Evolutionary conservation across 2,797 vertebrate genomes (phyloP).

Genomic region (Alcedo quadribrachys): DNA sequence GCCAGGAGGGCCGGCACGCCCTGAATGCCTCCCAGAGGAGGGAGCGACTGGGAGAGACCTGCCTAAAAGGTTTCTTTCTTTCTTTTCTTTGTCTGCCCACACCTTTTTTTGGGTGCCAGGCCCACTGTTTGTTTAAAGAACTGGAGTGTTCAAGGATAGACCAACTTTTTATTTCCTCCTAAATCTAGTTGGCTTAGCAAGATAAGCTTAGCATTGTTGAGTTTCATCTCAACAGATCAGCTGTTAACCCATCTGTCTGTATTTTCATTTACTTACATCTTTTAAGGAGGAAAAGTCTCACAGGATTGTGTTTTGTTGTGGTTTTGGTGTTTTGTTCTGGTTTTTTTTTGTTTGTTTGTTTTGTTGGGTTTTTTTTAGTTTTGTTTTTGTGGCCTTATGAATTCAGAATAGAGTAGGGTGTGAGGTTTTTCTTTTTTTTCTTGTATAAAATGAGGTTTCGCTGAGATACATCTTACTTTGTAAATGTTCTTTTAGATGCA

Average conservation of each 20-base stretch:
- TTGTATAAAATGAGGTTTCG: neutral
- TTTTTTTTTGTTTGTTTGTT: too few species aligned
- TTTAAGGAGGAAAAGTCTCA: neutral
- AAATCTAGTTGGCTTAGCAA: neutral
- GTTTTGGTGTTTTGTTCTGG: too few species aligned
- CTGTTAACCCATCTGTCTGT: neutral
- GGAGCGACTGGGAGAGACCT: slow-evolving; percentile 84
- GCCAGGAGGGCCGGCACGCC: slow-evolving; percentile 68
- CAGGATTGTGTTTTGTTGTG: neutral
- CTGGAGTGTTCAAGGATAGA: too few species aligned
- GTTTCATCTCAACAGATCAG: neutral
- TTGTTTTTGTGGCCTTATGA: neutral
- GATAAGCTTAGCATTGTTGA: neutral
- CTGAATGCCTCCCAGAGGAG: slow-evolving; percentile 85
- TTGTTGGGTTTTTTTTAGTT: too few species aligned
- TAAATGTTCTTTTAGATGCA: too few species aligned
- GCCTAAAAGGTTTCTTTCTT: slow-evolving; percentile 79
- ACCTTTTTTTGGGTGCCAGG: neutral
- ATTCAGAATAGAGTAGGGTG: neutral
- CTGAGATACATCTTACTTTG: neutral
- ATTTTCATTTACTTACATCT: neutral
- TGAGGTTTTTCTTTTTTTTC: neutral
- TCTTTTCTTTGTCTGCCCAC: accelerated
- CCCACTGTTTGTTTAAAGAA: neutral
- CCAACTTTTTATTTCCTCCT: too few species aligned